Evolutionary conservation across 2,797 vertebrate species (phyloP).

Genomic region (Pseudocheirus occidentalis): DNA sequence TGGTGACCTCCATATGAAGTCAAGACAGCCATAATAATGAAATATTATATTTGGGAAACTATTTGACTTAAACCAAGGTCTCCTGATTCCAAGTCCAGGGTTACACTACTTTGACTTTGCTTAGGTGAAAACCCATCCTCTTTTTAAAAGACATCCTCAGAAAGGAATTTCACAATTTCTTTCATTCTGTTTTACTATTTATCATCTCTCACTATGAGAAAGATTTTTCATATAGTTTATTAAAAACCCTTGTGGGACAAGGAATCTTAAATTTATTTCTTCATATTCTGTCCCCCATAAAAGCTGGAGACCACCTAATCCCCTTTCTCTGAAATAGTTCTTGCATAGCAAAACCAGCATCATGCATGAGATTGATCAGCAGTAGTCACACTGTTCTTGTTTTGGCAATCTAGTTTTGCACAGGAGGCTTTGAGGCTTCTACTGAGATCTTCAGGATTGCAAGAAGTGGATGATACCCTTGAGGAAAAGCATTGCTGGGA

Average conservation of each 20-base stretch:
- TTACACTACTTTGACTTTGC: background rate
- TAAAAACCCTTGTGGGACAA: background rate
- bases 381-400: background rate
- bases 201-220: background rate
- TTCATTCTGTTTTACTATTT: background rate
- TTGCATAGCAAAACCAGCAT: background rate
- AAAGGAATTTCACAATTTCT: background rate
- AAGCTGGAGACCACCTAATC: background rate
- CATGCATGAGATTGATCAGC: background rate
- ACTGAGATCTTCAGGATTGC: constrained; percentile 69
- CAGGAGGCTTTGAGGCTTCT: constrained; percentile 61
- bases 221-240: background rate
- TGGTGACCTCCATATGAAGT: background rate
- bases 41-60: background rate
- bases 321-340: background rate
- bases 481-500: constrained; percentile 54
- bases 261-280: background rate
- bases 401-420: constrained; percentile 58
- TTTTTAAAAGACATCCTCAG: background rate
- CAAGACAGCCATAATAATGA: background rate
- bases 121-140: background rate
- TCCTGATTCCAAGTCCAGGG: background rate
- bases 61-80: background rate
- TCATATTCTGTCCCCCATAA: no score
- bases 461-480: constrained; percentile 48